Base-by-base conservation (phyloP, 2,888 invertebrate genomes). In the Amiota minor region DNA sequence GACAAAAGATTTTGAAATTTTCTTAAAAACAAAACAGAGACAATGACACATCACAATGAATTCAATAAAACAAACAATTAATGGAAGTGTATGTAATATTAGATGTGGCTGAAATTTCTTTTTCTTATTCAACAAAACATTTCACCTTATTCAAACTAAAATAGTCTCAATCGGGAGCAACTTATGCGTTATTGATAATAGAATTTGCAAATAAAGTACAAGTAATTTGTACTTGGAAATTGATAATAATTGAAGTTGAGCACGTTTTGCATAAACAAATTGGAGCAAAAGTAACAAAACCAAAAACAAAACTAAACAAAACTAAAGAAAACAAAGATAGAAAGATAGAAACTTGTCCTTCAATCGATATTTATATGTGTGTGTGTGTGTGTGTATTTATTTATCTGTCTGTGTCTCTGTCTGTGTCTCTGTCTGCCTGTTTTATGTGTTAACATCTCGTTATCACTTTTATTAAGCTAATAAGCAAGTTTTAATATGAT, bases 171-270 rank as follows among this genome's bases (percentile, higher is more conserved):
- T 80, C 75, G 76, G 75, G 64, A 67, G 65, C 49, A 18, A 9
- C 35, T 35, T 35, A 45, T 45, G 55, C 55, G 55, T 59, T 61
- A 46, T 12, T 75, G 83, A 62, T 84, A 84, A 84, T 78, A 78
- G 71, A 77, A 78, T 79, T 78, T 61, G 76, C 82, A 84, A 84
- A 84, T 79, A 81, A 78, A 78, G 77, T 61, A 75, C 82, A 84
- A 84, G 84, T 79, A 81, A 78, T 78, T 77, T 76, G 76, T 81
- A 70, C 78, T 78, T 65, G 73, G 70, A 35, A 77, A 77, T 79
- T 80, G 78, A 75, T 75, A 75, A 35, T 35, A 35, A 35, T 35
- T 35, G 35, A 35, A 35, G 35, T 35, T 35, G 35, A 35, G 35
- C 35, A 35, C 35, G 35, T 35, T 35, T 35, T 8, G 50, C 72